Evolutionary conservation across 2,888 invertebrate genomes (phyloP).

Genomic region (Steromphala cineraria): DNA sequence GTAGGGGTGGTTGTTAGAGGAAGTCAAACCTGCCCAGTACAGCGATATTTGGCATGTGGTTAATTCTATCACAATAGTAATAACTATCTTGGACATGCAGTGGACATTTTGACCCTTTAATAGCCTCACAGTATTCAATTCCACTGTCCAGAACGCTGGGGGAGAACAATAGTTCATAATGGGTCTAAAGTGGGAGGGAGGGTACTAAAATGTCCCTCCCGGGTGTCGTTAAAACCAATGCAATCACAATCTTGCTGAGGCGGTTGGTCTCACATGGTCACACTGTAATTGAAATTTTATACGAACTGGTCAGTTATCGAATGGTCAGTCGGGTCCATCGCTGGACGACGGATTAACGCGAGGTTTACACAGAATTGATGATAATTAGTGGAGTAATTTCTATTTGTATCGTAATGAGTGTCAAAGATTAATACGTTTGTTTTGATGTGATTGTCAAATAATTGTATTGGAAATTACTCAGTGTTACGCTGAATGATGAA

Average conservation of each 20-base stretch:
- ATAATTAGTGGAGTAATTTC: too few relatives aligned
- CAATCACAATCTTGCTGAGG: background rate
- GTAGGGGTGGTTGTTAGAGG: background rate
- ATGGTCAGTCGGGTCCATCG: background rate
- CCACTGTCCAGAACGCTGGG: background rate
- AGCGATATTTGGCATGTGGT: background rate
- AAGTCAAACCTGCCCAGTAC: background rate
- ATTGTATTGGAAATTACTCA: too few relatives aligned
- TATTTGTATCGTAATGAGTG: too few relatives aligned
- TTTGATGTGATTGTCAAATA: too few relatives aligned
- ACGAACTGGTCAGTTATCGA: background rate
- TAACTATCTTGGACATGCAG: background rate
- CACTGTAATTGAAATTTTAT: constrained; percentile 5
- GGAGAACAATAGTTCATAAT: background rate
- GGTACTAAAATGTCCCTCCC: background rate
- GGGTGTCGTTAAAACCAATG: background rate
- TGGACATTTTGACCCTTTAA: constrained; percentile 8
- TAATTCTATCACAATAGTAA: background rate
- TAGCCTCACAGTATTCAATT: background rate
- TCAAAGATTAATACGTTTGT: too few relatives aligned
- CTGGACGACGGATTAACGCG: too few relatives aligned
- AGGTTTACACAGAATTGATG: too few relatives aligned
- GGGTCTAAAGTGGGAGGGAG: background rate
- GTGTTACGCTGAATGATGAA: too few relatives aligned
- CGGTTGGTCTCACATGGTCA: background rate